Evolutionary conservation across 2,113 vertebrate genomes (phyloP).

Genomic region (Notothenia rossii): DNA sequence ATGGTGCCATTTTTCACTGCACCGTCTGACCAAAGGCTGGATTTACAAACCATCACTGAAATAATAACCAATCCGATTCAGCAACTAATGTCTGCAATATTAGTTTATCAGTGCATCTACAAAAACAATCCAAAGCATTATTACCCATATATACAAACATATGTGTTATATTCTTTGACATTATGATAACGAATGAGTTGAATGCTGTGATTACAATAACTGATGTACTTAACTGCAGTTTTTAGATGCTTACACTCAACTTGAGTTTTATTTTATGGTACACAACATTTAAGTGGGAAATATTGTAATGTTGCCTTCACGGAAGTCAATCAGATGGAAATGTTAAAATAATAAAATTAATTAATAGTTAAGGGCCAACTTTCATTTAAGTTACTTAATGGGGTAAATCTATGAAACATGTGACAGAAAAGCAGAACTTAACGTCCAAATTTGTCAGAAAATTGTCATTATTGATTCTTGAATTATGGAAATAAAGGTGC

Average conservation of each 20-base stretch:
- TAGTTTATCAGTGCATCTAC: background rate
- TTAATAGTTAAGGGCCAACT: no score
- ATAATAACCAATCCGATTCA: background rate
- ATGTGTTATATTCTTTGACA: no score
- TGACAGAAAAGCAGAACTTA: background rate
- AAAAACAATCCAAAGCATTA: background rate
- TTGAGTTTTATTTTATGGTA: background rate
- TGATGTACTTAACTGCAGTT: background rate
- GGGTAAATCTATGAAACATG: background rate
- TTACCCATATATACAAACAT: no score
- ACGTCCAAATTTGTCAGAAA: no score
- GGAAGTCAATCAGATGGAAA: no score
- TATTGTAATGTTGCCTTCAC: background rate
- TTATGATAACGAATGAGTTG: background rate
- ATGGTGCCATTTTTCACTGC: slow-evolving; percentile 25
- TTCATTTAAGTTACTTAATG: background rate
- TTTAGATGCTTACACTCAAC: background rate
- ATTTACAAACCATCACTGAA: background rate
- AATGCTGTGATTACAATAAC: background rate
- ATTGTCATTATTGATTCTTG: no score
- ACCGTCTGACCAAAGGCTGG: slow-evolving; percentile 10
- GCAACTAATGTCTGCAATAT: background rate
- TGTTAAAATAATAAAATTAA: no score
- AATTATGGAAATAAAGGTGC: no score
- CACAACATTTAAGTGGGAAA: background rate